Base-by-base conservation (phyloP, 2,888 invertebrate species). In the Frankliniella fusca region DNA sequence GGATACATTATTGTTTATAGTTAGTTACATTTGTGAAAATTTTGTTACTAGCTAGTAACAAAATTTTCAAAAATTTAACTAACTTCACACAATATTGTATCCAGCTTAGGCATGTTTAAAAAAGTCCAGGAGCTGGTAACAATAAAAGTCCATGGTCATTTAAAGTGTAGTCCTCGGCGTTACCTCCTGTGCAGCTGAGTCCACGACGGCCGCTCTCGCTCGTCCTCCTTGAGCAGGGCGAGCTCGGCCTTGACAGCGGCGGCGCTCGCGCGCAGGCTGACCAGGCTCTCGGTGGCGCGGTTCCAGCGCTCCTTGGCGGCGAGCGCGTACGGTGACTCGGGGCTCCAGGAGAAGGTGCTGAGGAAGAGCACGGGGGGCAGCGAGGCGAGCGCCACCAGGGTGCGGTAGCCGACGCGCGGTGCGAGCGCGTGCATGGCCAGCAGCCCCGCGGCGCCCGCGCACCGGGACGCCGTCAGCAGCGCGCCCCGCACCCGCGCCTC, bases 331-430 rank as follows among this genome's bases (percentile, higher is more conserved):
- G 70, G 70, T 9, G 70, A 70, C 70, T 70, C 70, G 70, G 70
- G 70, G 23, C 70, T 70, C 70, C 70, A 70, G n/a, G 70, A 70
- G 70, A 70, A 70, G 70, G 70, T 70, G 70, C 23, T 11, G 23
- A 70, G 70, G 70, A 70, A 70, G 70, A 70, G 70, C 70, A 70
- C 70, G 70, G 70, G 23, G 23, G 70, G 70, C 70, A 70, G 70
- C 70, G 11, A n/a, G 70, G 23, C 23, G 70, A 70, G 70, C 70
- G 70, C 70, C 70, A 70, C 70, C 23, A 70, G 70, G 70, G 9
- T 70, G 70, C 70, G 70, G 70, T 70, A 70, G 70, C 70, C 70
- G 9, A 70, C 70, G 23, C n/a, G 11, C 23, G 70, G 70, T n/a
- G 23, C 70, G 9, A 70, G 23, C 9, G 70, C 70, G 70, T 70